Conservation (phyloP, 2,797 vertebrate species). For the Betta splendens region DNA sequence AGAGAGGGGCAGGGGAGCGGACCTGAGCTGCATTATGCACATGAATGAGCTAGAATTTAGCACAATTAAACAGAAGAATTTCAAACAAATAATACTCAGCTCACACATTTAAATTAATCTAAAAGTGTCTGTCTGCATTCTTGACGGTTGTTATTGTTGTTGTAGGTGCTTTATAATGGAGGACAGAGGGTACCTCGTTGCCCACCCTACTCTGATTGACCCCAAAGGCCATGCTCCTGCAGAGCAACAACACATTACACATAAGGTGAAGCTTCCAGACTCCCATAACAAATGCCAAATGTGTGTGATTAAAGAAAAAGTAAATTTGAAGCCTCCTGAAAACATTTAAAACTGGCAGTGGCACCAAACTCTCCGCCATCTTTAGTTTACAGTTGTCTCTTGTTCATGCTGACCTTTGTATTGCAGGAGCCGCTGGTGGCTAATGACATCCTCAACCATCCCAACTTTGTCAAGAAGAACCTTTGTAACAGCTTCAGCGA, state of each 20-base stretch:
- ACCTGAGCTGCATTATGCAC: constrained; percentile 24
- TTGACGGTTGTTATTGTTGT: constrained; percentile 19
- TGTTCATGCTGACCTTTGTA: background rate
- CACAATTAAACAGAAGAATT: background rate
- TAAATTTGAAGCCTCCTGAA: too few relatives aligned
- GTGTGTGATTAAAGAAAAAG: too few relatives aligned
- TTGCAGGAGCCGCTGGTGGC: constrained; percentile 94
- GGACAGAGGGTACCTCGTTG: constrained; percentile 96
- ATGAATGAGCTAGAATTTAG: constrained; percentile 5
- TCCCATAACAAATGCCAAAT: background rate
- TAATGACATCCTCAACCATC: constrained; percentile 98
- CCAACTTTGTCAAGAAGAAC: constrained; percentile 98
- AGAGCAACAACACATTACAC: constrained; percentile 98
- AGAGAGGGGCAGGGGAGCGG: constrained; percentile 7
- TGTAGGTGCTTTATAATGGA: constrained; percentile 98
- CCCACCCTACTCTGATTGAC: constrained; percentile 97
- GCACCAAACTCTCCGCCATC: too few relatives aligned
- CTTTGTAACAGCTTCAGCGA: constrained; percentile 98
- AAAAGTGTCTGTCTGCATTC: too few relatives aligned
- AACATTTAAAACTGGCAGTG: too few relatives aligned
- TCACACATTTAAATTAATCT: too few relatives aligned
- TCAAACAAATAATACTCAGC: background rate
- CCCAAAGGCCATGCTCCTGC: constrained; percentile 97
- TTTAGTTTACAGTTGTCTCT: background rate
- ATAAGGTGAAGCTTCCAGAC: constrained; percentile 85